Conservation (phyloP, 2,888 invertebrate genomes). For the Zaprionus bogoriensis region DNA sequence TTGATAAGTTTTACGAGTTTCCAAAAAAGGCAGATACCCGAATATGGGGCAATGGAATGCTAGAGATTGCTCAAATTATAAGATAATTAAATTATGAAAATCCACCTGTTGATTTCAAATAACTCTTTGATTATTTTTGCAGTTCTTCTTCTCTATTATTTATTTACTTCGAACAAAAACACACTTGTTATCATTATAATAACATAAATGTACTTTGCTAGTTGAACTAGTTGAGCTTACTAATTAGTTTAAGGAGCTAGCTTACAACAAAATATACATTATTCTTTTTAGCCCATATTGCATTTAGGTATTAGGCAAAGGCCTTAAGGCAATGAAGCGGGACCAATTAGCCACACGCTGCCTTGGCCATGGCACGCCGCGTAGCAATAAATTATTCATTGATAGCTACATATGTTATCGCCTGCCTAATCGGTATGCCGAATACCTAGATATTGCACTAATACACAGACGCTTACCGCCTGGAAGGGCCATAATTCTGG, state of each 20-base stretch:
- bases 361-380: conserved; percentile 37
- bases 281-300: not conserved
- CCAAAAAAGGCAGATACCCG: not conserved
- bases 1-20: conserved; percentile 13
- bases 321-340: conserved; percentile 43
- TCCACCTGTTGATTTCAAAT: too few relatives aligned
- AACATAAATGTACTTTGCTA: not conserved
- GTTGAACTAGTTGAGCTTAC: not conserved
- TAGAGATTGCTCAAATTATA: not conserved
- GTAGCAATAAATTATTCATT: conserved; percentile 38
- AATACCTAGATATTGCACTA: conserved; percentile 19
- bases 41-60: not conserved
- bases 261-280: not conserved
- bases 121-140: not conserved
- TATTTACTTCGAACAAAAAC: not conserved
- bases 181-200: not conserved
- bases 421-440: conserved; percentile 27
- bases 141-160: not conserved
- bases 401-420: conserved; percentile 37
- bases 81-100: not conserved
- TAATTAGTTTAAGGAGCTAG: not conserved
- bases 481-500: conserved; percentile 9
- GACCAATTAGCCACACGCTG: conserved; percentile 42
- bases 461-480: not conserved
- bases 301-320: not conserved